Percentiles rank a stretch among this genome's conserved stretches.
Evolutionary conservation across 2,113 vertebrate genomes (phyloP).

Genomic region (Baryphthengus martii): DNA sequence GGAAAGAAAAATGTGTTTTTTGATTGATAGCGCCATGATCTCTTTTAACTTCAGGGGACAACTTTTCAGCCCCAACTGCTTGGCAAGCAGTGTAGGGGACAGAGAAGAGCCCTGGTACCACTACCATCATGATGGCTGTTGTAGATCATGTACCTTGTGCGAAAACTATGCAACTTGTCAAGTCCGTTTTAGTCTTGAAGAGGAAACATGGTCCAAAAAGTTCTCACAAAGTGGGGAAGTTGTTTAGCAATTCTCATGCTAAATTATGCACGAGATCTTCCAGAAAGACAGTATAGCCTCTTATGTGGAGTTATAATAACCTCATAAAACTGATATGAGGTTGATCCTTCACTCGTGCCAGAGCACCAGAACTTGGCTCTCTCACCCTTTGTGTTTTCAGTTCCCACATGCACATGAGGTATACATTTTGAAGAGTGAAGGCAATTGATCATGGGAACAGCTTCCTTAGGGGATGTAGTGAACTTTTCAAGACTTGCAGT

Average conservation of each 20-base stretch:
- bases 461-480: neutral
- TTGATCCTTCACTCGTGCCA: neutral
- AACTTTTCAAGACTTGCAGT: neutral
- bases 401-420: neutral
- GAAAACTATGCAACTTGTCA: neutral
- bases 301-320: neutral
- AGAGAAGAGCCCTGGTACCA: neutral
- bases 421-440: neutral
- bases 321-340: neutral
- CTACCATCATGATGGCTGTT: neutral
- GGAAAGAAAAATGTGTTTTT: neutral
- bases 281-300: neutral
- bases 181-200: neutral
- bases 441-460: neutral
- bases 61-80: neutral
- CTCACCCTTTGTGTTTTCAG: neutral
- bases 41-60: neutral
- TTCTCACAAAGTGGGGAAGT: neutral
- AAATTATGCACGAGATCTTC: neutral
- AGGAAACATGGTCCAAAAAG: neutral
- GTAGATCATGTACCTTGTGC: neutral
- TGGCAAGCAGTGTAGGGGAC: neutral
- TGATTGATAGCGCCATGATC: neutral
- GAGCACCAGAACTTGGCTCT: neutral
- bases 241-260: neutral